Evolutionary conservation across 2,113 vertebrate species (phyloP).

Genomic region (Isurus oxyrinchus): DNA sequence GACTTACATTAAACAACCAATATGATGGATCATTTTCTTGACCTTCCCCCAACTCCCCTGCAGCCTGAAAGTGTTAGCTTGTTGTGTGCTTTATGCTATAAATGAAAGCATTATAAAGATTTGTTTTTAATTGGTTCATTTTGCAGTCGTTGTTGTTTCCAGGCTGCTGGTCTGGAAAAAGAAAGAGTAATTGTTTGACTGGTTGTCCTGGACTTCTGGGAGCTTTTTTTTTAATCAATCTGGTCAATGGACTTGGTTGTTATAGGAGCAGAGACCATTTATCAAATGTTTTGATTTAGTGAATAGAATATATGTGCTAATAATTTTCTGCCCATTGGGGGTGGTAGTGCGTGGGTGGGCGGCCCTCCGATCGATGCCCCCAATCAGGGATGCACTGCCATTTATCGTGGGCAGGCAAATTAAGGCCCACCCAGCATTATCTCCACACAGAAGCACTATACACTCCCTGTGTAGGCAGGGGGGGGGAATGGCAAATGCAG

Average conservation of each 20-base stretch:
- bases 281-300: neutral
- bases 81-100: neutral
- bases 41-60: neutral
- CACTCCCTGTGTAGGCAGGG: no score
- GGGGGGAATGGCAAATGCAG: no score
- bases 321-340: neutral
- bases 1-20: neutral
- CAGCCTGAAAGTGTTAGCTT: neutral
- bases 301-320: neutral
- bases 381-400: no score
- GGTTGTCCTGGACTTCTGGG: neutral
- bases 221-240: neutral
- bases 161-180: neutral
- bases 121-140: neutral
- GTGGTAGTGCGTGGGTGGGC: no score
- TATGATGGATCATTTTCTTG: neutral
- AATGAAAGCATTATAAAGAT: neutral
- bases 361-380: no score
- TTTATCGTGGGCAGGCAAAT: no score
- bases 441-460: no score
- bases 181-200: neutral
- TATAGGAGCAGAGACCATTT: neutral
- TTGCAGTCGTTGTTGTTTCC: neutral
- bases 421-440: no score
- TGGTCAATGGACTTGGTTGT: neutral